A percentile compares a stretch with the other conserved stretches of the same genome.
Conservation (phyloP, 2,888 invertebrate genomes). For the Cheilosia urbana region DNA sequence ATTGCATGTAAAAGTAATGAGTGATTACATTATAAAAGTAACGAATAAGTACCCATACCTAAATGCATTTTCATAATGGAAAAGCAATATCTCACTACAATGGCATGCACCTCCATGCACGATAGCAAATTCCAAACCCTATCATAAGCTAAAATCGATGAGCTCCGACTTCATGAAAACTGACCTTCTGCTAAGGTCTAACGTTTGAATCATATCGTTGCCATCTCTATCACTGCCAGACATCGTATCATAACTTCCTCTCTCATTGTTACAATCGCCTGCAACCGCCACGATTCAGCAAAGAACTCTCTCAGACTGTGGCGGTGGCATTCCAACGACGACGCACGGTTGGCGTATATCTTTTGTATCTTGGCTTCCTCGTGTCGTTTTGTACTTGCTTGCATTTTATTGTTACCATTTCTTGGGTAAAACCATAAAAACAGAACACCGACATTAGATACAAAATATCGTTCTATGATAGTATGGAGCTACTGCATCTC, state of each 20-base stretch:
- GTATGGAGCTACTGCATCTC: neutral
- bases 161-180: neutral
- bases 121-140: neutral
- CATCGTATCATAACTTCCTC: constrained; percentile 65
- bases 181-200: constrained; percentile 39
- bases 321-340: constrained; percentile 9
- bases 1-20: too few relatives aligned
- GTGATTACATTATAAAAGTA: too few relatives aligned
- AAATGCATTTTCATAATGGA: too few relatives aligned
- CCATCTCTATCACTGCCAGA: constrained; percentile 59
- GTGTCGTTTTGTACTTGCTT: constrained; percentile 28
- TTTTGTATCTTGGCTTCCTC: constrained; percentile 68
- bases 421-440: constrained; percentile 59
- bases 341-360: neutral
- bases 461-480: constrained; percentile 40
- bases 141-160: neutral
- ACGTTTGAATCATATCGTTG: constrained; percentile 4
- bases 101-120: too few relatives aligned
- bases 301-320: constrained; percentile 30
- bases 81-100: too few relatives aligned
- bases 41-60: too few relatives aligned
- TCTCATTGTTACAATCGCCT: constrained; percentile 48
- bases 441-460: constrained; percentile 62
- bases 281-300: neutral
- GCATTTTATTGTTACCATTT: constrained; percentile 45